Evolutionary conservation across 2,113 vertebrate genomes (phyloP), one percentile per base, ranked within the genome.

Genomic region (Peucedramus taeniatus): DNA sequence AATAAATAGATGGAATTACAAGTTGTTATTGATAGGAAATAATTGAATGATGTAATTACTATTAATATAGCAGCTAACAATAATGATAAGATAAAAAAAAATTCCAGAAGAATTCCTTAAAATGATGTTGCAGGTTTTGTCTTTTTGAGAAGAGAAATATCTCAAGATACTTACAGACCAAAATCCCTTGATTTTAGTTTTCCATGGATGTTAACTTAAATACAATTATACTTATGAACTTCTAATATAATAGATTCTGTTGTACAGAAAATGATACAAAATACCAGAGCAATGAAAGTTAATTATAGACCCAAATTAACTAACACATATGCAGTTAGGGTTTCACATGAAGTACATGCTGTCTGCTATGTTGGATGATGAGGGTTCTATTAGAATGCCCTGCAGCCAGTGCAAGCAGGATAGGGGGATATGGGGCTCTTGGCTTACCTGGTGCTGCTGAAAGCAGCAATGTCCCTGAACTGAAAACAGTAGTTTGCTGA

Each of bases 1-100:
- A 93, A 84, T 90, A 89, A 97, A 88, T 94, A 92, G 93, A 92
- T 93, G 53, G 66, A 96, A 93, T 97, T 97, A 93, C 85, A 88
- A 93, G 50, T 95, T 92, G 87, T 93, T 96, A 72, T 94, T 61
- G 72, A 71, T 93, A 68, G 80, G 53, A 97, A 97, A 97, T 97
- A 39, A 85, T 89, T 86, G 97, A 86, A 95, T 83, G 86, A 51
- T 96, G 51, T 95, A 94, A 93, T 96, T 96, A 93, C 92, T 92
- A 31, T 93, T 86, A 89, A 26, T 79, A 51, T 81, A 83, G 50
- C 87, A 77, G 37, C 74, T 95, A 93, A 77, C 65, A 91, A 54
- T 90, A 89, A 79, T 47, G 75, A 78, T 51, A 71, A 74, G 35
- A 70, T 57, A 13, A 10, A 77, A 91, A 87, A 91, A 85, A 92